Evolutionary conservation across 2,113 vertebrate genomes (phyloP).

Genomic region (Sphaerodactylus townsendi): DNA sequence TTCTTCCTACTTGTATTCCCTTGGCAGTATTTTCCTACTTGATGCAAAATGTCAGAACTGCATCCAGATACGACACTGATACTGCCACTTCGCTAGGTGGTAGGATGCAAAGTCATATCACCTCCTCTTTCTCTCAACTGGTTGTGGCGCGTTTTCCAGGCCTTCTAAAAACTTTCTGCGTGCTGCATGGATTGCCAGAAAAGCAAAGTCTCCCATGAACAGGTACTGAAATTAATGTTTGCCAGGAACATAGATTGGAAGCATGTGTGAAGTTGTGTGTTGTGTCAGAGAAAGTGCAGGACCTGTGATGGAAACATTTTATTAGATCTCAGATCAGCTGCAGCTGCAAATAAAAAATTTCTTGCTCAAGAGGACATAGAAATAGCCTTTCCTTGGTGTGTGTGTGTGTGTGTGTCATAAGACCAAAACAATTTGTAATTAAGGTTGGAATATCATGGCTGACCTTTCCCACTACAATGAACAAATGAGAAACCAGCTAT

Average conservation of each 20-base stretch:
- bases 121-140: too few relatives aligned
- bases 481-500: background rate
- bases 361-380: constrained; percentile 46
- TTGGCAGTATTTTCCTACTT: constrained; percentile 64
- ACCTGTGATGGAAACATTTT: constrained; percentile 61
- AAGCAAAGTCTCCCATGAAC: constrained; percentile 62
- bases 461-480: background rate
- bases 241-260: constrained; percentile 62
- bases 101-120: constrained; percentile 45
- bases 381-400: constrained; percentile 50
- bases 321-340: constrained; percentile 61
- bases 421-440: constrained; percentile 48
- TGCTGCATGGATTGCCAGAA: constrained; percentile 44
- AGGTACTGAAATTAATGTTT: constrained; percentile 59
- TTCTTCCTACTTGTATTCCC: too few relatives aligned
- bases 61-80: constrained; percentile 62
- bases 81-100: constrained; percentile 50
- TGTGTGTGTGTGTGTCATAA: background rate
- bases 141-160: too few relatives aligned
- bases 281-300: constrained; percentile 56
- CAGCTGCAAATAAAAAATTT: constrained; percentile 58
- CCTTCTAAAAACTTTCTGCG: constrained; percentile 66
- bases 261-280: constrained; percentile 60
- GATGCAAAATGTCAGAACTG: constrained; percentile 63
- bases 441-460: constrained; percentile 29